Conservation (phyloP, 2,113 vertebrate genomes). For the Parus major region DNA sequence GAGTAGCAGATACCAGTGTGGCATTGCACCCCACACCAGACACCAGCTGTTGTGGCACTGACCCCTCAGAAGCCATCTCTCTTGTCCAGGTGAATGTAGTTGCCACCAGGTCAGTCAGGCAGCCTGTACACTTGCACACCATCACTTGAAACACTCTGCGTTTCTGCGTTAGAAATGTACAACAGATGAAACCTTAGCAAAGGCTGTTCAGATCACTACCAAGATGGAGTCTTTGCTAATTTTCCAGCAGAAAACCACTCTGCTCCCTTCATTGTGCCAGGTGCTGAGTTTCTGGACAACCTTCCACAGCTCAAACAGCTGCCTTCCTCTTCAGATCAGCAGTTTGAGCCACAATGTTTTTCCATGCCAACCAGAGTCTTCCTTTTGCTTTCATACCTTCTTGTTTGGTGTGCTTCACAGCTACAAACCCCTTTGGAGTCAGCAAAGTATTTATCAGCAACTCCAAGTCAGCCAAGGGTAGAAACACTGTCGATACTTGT, state of each 20-base stretch:
- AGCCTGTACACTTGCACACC: background rate
- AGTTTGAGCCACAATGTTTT: background rate
- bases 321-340: background rate
- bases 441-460: background rate
- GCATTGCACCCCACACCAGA: background rate
- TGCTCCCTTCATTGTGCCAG: background rate
- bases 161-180: background rate
- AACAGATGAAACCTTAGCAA: background rate
- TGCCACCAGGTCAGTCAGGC: background rate
- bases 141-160: background rate
- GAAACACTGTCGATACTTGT: background rate
- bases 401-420: background rate
- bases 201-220: background rate
- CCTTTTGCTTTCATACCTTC: background rate
- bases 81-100: background rate
- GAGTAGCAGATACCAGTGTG: rapidly evolving
- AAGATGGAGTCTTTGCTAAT: background rate
- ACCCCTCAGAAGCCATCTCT: background rate
- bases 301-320: background rate
- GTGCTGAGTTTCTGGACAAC: background rate
- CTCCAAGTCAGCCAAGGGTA: background rate
- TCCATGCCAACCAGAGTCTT: background rate
- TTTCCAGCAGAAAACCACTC: background rate
- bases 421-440: background rate
- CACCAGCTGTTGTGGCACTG: background rate